Evolutionary conservation across 2,113 vertebrate genomes (phyloP), one percentile per base, ranked within the genome.

Genomic region (Edolisoma coerulescens): DNA sequence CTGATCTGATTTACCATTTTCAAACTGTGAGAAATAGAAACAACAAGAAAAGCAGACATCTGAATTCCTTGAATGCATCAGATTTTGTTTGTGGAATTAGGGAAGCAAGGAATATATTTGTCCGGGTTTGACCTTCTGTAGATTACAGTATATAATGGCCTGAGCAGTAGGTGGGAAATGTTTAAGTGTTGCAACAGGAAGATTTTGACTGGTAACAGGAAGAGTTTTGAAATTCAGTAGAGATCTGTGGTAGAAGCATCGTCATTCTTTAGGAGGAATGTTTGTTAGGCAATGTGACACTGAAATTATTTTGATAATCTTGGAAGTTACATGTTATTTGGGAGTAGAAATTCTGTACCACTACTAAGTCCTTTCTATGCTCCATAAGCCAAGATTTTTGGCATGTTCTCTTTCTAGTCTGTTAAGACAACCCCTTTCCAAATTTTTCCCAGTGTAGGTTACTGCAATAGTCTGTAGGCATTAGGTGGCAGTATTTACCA

Each of bases 401-500:
- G 28, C 17, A 32, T 95, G 84, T 80, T 54, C 20, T 60, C 64
- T 74, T 71, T 22, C 42, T 47, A 19, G 8, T 20, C 6, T 84
- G 53, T 32, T 71, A 28, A 37, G 32, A 44, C 9, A 74, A 8
- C 17, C 2, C 15, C n/a, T 65, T 59, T 77, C 33, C 16, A 18
- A 33, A 22, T 57, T 44, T 60, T 81, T 32, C 7, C 5, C 22
- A 13, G 19, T 75, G 6, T 75, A 28, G 82, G 35, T 84, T 63
- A 27, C 35, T 85, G 35, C 19, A 65, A 7, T 44, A 78, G 28
- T 82, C 53, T 32, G 24, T 68, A 39, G 45, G 35, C 82, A 23
- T 35, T 90, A 79, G 78, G 19, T 87, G 96, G 84, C 90, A 96
- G 75, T 82, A 69, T 94, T 79, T 85, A 63, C 71, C 41, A 24